Evolutionary conservation across 2,888 invertebrate species (phyloP), one percentile per base, ranked within the genome.

Genomic region (Polymixis flavicincta): DNA sequence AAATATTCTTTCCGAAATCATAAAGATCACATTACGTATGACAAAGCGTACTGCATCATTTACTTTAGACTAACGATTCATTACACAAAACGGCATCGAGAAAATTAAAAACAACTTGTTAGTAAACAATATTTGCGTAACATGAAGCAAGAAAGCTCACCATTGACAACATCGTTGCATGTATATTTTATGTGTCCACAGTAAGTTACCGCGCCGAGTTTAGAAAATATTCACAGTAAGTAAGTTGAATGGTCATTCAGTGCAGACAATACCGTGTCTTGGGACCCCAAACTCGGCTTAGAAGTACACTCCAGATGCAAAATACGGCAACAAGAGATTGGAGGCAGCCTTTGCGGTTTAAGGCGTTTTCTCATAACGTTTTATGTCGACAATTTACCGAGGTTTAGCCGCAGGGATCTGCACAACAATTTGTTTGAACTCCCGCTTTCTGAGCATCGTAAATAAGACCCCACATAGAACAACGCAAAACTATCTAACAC

Each of bases 311-410:
- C 83, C 85, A 89, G 87, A 92, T 93, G 90, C 90, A 92, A 93
- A 94, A 91, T 92, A 90, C 88, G 87, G 85, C 89, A 89, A 88
- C 90, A 88, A 90, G 90, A 91, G 90, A 91, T 92, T 89, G 90
- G 90, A 89, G 88, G 87, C 89, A 90, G 89, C 87, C 91, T 91
- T 89, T 90, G 91, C 88, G 90, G 90, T 91, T 88, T 91, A 91
- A 92, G 91, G 90, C 91, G 90, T 92, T 92, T 92, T 92, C 93
- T 94, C 93, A 92, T 93, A 93, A 93, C 92, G 90, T 92, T 94
- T 94, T 94, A 92, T 93, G 93, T 92, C 91, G 92, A 93, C 93
- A 92, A 92, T 94, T 93, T 93, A 92, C 93, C 89, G 89, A 90
- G 92, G 89, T 92, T 93, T 91, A 93, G 90, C 92, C 88, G 87